Conservation (phyloP, 2,113 vertebrate genomes). For the Hippocampus comes region DNA sequence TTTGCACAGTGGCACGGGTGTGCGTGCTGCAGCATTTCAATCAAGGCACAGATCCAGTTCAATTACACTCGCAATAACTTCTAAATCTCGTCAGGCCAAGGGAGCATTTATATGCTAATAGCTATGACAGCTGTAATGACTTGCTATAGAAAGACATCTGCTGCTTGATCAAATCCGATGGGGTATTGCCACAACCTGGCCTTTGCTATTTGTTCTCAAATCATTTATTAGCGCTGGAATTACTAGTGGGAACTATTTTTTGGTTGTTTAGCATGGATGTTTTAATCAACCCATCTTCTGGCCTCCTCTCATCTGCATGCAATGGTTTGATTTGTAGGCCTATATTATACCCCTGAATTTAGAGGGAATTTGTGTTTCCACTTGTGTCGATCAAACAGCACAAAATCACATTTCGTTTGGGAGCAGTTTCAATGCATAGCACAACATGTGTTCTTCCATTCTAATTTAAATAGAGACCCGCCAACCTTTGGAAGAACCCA, state of each 20-base stretch:
- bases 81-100: slow-evolving; percentile 52
- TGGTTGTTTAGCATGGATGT: slow-evolving; percentile 22
- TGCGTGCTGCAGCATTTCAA: slow-evolving; percentile 46
- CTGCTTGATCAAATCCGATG: slow-evolving; percentile 62
- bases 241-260: slow-evolving; percentile 48
- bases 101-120: slow-evolving; percentile 72
- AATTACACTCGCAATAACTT: slow-evolving; percentile 68
- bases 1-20: neutral
- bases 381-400: neutral
- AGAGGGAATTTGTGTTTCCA: neutral
- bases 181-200: slow-evolving; percentile 49
- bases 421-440: neutral
- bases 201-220: slow-evolving; percentile 50
- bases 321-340: slow-evolving; percentile 1
- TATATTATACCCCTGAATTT: slow-evolving; percentile 3
- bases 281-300: slow-evolving; percentile 24
- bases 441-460: neutral
- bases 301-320: slow-evolving; percentile 11
- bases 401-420: neutral
- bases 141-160: slow-evolving; percentile 68
- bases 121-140: slow-evolving; percentile 60
- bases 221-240: slow-evolving; percentile 46
- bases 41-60: slow-evolving; percentile 62
- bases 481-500: neutral
- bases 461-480: neutral